phyloP scores from a whole-genome alignment of 2,113 vertebrate species.

The Cettia cetti region DNA sequence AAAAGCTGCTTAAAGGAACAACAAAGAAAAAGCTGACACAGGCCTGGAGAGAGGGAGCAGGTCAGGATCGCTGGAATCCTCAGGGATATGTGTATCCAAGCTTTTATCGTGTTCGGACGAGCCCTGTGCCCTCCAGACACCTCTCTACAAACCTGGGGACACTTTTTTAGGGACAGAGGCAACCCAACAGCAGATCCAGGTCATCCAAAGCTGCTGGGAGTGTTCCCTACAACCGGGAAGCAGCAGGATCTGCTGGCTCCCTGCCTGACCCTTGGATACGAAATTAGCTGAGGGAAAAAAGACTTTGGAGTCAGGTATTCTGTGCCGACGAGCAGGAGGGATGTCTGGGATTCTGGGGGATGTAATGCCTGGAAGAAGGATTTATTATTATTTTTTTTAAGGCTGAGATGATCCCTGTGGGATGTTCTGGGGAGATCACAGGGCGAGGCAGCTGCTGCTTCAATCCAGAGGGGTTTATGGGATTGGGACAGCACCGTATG shows the following conservation, averaged over 20 bases:
- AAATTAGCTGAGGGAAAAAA: not conserved
- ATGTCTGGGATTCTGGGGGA: not conserved
- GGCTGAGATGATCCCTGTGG: not conserved
- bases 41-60: conserved; percentile 13
- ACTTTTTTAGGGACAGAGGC: not conserved
- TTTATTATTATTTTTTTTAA: not conserved
- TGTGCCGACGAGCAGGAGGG: not conserved
- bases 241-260: not conserved
- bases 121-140: not conserved
- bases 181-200: not conserved
- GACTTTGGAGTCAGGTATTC: not conserved
- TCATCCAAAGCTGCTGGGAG: not conserved
- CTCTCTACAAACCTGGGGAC: not conserved
- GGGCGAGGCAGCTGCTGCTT: not conserved
- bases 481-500: not conserved
- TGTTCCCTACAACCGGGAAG: not conserved
- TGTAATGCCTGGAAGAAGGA: not conserved
- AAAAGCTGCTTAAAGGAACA: conserved; percentile 55
- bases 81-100: not conserved
- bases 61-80: not conserved
- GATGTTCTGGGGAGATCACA: not conserved
- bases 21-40: conserved; percentile 67
- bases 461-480: not conserved
- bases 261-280: not conserved
- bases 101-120: not conserved